Conservation (phyloP, 1,140 invertebrate species). For the Orchesella cincta region DNA sequence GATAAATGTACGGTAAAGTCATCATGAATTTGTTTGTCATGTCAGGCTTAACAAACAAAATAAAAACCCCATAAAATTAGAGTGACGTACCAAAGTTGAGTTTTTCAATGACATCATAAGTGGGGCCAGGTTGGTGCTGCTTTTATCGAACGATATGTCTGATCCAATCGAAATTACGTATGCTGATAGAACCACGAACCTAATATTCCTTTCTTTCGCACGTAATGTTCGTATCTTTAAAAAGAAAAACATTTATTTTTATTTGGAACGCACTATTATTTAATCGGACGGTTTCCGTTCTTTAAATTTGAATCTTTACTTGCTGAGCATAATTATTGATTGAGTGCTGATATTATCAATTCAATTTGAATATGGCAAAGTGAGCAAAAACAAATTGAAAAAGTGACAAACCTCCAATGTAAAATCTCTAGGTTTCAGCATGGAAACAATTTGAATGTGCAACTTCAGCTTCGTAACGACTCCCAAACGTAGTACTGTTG, state of each 20-base stretch:
- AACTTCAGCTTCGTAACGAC: background rate
- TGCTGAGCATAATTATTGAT: too few species aligned
- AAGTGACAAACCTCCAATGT: background rate
- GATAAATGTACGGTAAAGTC: background rate
- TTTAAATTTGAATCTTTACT: too few species aligned
- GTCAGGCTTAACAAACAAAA: background rate
- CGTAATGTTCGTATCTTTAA: background rate
- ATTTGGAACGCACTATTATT: too few species aligned
- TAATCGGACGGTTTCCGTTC: too few species aligned
- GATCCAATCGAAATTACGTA: slow-evolving; percentile 28
- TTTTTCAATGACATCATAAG: slow-evolving; percentile 24
- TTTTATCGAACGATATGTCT: slow-evolving; percentile 30
- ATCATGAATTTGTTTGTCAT: too few species aligned
- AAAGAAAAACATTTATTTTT: background rate
- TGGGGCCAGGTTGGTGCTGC: slow-evolving; percentile 20
- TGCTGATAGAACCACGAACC: slow-evolving; percentile 24
- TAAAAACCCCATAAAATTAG: background rate
- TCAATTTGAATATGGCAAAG: background rate
- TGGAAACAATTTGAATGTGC: background rate
- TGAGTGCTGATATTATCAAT: too few species aligned
- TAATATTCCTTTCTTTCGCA: background rate
- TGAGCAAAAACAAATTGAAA: background rate
- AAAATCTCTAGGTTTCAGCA: background rate
- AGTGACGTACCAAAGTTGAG: slow-evolving; percentile 15
- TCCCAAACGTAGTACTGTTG: background rate